Evolutionary conservation across 2,113 vertebrate species (phyloP), one percentile per base, ranked within the genome.

Genomic region (Camelus dromedarius): DNA sequence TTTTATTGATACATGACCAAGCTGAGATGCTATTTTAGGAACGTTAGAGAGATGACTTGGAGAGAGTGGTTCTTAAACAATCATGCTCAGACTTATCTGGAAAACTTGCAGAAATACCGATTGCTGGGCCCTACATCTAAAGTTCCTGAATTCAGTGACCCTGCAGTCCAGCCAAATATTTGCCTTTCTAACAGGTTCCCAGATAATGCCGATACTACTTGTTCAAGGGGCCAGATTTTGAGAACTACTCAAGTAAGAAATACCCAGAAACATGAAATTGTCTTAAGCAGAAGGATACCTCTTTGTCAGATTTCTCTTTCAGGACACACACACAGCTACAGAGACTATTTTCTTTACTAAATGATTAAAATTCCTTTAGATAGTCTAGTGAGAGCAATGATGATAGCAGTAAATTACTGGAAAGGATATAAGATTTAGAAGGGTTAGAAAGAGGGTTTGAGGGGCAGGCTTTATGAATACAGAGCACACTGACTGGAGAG

Each of bases 271-370:
- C 14, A 60, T 92, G 48, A 87, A 87, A 64, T 48, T 16, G 30
- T 72, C 94, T 85, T 96, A 32, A 87, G 91, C 62, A 35, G 38
- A 70, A 87, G 18, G 48, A 83, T 90, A 54, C 18, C 18, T 83
- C 7, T 82, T 46, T 48, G 19, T 46, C 22, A 32, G 52, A 52
- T 56, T 84, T 83, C 42, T 52, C 66, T 81, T 91, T 84, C 20
- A 75, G 10, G 3, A 24, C 5, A n/a, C 24, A 54, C 5, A 24
- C 11, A 11, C 8, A 91, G 32, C 32, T 18, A 79, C 35, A 58
- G 3, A 67, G 28, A 38, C n/a, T 58, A 48, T 75, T 62, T 83
- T 87, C 67, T 76, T 88, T 93, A 81, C 50, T 75, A 91, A 83
- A 46, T 91, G 28, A 75, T 85, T 89, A 58, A 72, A 83, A 81